Conservation (phyloP, 2,888 invertebrate genomes). For the Acanthopleura granulata region DNA sequence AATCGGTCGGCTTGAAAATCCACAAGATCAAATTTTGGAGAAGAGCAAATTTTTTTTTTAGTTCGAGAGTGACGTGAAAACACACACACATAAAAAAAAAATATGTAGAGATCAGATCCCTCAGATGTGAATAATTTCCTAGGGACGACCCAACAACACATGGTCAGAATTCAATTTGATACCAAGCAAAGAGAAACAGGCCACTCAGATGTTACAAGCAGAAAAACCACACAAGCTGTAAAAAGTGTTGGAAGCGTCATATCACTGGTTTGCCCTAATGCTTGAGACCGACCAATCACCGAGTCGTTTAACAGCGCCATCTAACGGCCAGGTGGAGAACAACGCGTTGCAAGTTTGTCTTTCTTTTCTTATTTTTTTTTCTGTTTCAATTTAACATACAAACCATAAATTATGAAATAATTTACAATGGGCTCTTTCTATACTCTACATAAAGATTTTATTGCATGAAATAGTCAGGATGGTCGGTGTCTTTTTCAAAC, state of each 20-base stretch:
- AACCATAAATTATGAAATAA: conserved; percentile 20
- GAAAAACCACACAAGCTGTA: too few relatives aligned
- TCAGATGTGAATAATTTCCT: too few relatives aligned
- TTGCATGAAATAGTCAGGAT: conserved; percentile 62
- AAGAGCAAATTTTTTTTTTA: too few relatives aligned
- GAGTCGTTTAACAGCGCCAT: conserved; percentile 15
- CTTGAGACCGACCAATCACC: conserved; percentile 11
- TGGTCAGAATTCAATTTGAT: too few relatives aligned
- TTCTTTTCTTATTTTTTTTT: background rate
- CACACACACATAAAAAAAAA: too few relatives aligned
- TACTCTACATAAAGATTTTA: conserved; percentile 32
- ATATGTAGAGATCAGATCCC: too few relatives aligned
- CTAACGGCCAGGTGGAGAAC: conserved; percentile 5
- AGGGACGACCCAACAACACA: too few relatives aligned
- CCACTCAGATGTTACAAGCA: too few relatives aligned
- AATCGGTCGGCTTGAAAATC: too few relatives aligned
- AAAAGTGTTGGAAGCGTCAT: background rate
- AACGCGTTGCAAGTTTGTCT: background rate
- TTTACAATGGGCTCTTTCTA: conserved; percentile 17
- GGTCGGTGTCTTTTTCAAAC: conserved; percentile 69
- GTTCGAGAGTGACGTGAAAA: too few relatives aligned
- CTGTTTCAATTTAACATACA: conserved; percentile 7
- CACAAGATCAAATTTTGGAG: too few relatives aligned
- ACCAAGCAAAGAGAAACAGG: too few relatives aligned
- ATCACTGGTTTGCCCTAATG: background rate